A percentile compares a stretch with the other conserved stretches of the same genome.
Conservation (phyloP, 2,113 vertebrate genomes). For the Budorcas taxicolor region DNA sequence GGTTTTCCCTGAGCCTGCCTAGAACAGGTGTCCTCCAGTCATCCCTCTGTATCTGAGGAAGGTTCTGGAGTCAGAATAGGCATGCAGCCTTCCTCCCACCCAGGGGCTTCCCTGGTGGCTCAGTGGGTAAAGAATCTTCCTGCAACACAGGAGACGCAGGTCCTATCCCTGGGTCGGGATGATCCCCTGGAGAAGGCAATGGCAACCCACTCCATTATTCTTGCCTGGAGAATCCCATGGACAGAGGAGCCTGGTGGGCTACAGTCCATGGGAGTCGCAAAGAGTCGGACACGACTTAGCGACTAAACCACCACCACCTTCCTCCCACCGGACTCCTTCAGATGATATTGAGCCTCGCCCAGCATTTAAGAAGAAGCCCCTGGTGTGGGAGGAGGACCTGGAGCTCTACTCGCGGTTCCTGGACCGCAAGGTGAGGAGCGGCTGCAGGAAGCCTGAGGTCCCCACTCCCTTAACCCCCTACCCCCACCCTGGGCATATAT, state of each 20-base stretch:
- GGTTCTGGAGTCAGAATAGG: background rate
- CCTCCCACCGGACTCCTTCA: slow-evolving; percentile 43
- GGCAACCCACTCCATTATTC: background rate
- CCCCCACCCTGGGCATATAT: background rate
- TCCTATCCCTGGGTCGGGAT: background rate
- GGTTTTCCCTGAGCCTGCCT: background rate
- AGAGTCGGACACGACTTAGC: background rate
- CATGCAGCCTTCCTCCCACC: background rate
- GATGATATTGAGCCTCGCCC: slow-evolving; percentile 67
- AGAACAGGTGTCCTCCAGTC: background rate
- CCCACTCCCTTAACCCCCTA: background rate
- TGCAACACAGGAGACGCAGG: background rate
- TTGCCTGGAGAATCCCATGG: background rate
- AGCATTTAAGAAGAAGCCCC: slow-evolving; percentile 78
- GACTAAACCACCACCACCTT: background rate
- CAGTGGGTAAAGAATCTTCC: background rate
- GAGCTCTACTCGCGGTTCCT: slow-evolving; percentile 87
- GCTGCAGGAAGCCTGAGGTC: background rate
- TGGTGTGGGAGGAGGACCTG: slow-evolving; percentile 89
- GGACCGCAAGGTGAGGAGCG: slow-evolving; percentile 86
- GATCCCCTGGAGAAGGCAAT: background rate
- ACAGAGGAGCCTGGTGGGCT: background rate
- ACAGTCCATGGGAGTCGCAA: background rate
- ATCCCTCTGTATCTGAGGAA: background rate
- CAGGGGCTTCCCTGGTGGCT: background rate